These are phyloP conservation scores for Sarcophaga bullata DNA, from an alignment of 1,140 invertebrate genomes.

Conservation along the genomic window DNA sequence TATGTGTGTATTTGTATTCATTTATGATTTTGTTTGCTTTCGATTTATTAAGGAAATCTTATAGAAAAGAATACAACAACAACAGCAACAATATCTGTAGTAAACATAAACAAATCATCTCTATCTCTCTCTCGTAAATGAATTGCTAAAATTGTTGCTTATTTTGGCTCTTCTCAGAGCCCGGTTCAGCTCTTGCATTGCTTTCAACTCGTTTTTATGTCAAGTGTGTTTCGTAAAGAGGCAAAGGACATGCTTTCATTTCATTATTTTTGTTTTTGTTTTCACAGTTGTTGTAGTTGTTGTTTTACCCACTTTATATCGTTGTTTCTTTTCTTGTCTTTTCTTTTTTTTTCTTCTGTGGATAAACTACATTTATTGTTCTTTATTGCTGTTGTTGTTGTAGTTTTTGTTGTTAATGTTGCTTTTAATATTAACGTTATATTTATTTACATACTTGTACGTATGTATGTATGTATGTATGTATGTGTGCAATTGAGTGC, in stretches of 20 bases:
- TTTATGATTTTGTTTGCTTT: slow-evolving; percentile 7
- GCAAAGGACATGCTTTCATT: neutral
- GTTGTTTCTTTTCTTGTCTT: no score
- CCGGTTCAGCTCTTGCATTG: no score
- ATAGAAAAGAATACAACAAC: neutral
- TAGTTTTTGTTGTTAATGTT: neutral
- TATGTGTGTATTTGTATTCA: neutral
- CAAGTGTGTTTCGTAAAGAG: slow-evolving; percentile 17
- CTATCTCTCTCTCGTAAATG: neutral
- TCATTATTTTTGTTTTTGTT: no score
- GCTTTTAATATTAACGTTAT: neutral
- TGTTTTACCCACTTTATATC: no score
- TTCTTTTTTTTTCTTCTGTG: neutral
- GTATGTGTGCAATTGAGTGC: neutral
- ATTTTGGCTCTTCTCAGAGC: neutral
- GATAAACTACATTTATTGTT: slow-evolving; percentile 4
- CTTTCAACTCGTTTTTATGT: neutral
- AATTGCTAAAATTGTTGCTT: neutral
- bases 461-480: no score
- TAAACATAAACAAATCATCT: slow-evolving; percentile 7
- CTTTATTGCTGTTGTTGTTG: neutral
- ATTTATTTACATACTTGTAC: neutral
- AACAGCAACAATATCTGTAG: neutral
- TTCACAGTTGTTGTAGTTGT: no score
- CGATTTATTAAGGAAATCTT: neutral